Evolutionary conservation across 1,140 invertebrate species (phyloP), one percentile per base, ranked within the genome.

Genomic region (Euwallacea similis): DNA sequence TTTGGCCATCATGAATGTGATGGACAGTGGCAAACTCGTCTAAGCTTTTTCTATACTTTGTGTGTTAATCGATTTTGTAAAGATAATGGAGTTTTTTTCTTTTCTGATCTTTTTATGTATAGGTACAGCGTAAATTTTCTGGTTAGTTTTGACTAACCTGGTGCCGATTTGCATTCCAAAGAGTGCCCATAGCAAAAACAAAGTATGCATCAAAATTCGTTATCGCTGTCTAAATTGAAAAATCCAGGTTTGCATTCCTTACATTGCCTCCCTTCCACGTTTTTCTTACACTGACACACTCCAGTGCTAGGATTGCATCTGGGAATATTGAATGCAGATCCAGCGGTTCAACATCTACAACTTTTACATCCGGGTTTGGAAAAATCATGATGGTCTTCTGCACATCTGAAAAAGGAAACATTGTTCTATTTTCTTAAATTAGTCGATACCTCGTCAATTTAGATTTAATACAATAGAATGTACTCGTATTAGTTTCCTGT

Each of bases 131-230:
- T 50, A 11, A 11, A 13, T 50, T 10, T 33, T 50, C 47, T 33
- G 1, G 21, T 4, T 2, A 33, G 21, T 33, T 33, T 33, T 33
- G 21, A 33, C 21, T 68, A 42, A 69, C 67, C 67, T 2, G 87
- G 85, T 0, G 96, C 93, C 0, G 92, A 90, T 68, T 86, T 85
- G 81, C 98, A 99, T 65, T 94, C 88, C 0, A 96, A 96, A 0
- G 97, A 95, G 82, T 99, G 97, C 0, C 97, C 97, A 81, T 95
- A 98, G 82, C 98, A 99, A 85, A 99, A 99, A 81, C 98, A 99
- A 0, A 96, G 94, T 0, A 96, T 95, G 79, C 97, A 99, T 13
- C 98, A 98, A 79, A 96, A 98, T 74, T 94, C 91, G 80, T 99
- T 98, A 2, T 88, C 88, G 11, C 87, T 71, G 76, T 95, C 93